Conservation (phyloP, 2,888 invertebrate species). For the Idaea straminata region DNA sequence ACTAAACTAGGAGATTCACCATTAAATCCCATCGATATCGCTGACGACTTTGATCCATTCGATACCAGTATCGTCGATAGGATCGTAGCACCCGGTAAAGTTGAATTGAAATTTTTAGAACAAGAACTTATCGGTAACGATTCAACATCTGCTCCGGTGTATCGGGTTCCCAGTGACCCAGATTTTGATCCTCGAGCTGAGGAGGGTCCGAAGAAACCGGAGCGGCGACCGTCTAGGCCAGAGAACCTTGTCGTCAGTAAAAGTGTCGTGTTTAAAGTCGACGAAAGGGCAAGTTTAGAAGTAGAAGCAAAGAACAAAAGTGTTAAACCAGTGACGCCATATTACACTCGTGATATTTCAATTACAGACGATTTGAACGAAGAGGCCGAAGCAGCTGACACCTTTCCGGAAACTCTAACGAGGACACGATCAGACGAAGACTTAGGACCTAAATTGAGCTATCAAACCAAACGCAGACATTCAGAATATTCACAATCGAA, state of each 20-base stretch:
- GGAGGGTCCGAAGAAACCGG: conserved; percentile 63
- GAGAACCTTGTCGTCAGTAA: conserved; percentile 78
- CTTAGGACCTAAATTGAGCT: conserved; percentile 75
- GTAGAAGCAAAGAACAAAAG: conserved; percentile 82
- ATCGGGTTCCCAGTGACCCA: conserved; percentile 83
- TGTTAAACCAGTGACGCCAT: conserved; percentile 89
- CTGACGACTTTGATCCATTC: conserved; percentile 88
- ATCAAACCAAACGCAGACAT: conserved; percentile 67
- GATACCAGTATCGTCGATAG: conserved; percentile 89
- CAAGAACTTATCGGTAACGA: conserved; percentile 84
- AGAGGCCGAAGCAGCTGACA: conserved; percentile 84
- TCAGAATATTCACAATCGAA: conserved; percentile 69
- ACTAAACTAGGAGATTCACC: conserved; percentile 84
- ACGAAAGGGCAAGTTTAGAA: conserved; percentile 60
- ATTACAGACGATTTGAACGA: conserved; percentile 77
- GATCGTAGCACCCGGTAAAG: conserved; percentile 86
- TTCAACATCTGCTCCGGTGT: conserved; percentile 38
- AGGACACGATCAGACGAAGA: conserved; percentile 84
- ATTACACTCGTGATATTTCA: conserved; percentile 84
- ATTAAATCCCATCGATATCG: conserved; percentile 81
- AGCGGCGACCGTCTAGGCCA: conserved; percentile 83
- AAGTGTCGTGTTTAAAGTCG: conserved; percentile 77
- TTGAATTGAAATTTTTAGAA: conserved; percentile 89
- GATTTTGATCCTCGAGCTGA: conserved; percentile 91
- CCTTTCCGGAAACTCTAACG: conserved; percentile 77